Evolutionary conservation across 1,140 invertebrate genomes (phyloP).

Genomic region (Drosophila sturtevanti): DNA sequence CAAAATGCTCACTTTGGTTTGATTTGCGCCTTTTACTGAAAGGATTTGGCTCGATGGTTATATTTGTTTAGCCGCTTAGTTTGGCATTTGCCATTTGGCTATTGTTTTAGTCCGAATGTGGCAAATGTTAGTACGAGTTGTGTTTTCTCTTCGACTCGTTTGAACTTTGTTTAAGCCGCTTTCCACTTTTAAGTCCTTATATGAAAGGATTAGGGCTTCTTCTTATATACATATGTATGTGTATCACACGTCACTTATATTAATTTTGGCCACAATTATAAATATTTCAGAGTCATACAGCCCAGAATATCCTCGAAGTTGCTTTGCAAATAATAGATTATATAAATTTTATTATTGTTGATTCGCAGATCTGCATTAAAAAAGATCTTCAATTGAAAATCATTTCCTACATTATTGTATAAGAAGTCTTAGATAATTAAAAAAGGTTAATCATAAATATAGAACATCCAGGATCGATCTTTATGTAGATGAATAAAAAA

Average conservation of each 20-base stretch:
- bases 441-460: no score
- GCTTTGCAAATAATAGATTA: no score
- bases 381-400: no score
- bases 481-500: no score
- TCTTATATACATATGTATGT: no score
- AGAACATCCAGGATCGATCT: no score
- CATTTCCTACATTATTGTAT: no score
- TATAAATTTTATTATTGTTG: no score
- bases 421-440: no score
- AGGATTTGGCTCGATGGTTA: constrained; percentile 63
- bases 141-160: constrained; percentile 16
- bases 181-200: background rate
- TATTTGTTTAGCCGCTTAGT: constrained; percentile 78
- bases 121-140: background rate
- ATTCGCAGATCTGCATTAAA: no score
- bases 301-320: no score
- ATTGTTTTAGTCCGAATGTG: constrained; percentile 48
- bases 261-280: background rate
- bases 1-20: constrained; percentile 69
- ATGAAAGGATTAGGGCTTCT: constrained; percentile 1
- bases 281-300: no score
- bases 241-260: background rate
- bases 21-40: constrained; percentile 59
- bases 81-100: constrained; percentile 49
- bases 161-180: constrained; percentile 39